Conservation (phyloP, 2,888 invertebrate species). For the Boloria selene region DNA sequence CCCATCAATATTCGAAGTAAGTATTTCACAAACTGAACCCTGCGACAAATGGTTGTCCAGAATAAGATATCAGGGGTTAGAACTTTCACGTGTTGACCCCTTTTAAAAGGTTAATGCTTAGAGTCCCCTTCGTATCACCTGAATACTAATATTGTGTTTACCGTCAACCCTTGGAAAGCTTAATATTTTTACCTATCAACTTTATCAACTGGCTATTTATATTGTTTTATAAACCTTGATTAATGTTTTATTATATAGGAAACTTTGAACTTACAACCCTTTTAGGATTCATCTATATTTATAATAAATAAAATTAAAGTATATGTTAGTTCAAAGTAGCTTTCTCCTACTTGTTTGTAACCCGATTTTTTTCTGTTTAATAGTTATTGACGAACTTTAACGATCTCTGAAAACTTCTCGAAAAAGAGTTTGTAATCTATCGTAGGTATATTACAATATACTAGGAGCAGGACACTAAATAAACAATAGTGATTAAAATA, state of each 20-base stretch:
- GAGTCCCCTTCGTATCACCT: conserved; percentile 62
- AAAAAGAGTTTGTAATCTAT: no score
- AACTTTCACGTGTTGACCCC: conserved; percentile 79
- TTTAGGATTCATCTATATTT: no score
- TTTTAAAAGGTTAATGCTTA: conserved; percentile 79
- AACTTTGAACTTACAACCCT: not conserved
- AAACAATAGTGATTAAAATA: no score
- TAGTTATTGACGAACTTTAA: no score
- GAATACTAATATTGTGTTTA: conserved; percentile 69
- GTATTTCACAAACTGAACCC: conserved; percentile 66
- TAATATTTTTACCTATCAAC: conserved; percentile 37
- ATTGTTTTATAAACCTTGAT: not conserved
- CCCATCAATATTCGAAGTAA: conserved; percentile 71
- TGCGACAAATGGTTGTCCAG: conserved; percentile 50
- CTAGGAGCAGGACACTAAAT: no score
- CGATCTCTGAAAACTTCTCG: no score
- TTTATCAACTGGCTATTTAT: not conserved
- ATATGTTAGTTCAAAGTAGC: no score
- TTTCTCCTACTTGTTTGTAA: no score
- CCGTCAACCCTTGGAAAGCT: conserved; percentile 35
- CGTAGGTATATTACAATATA: no score
- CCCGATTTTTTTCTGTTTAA: no score
- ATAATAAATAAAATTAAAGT: no score
- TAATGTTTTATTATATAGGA: not conserved
- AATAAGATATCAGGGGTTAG: conserved; percentile 77